phyloP scores from a whole-genome alignment of 2,888 invertebrate genomes.

The Raillietiella orientalis region DNA sequence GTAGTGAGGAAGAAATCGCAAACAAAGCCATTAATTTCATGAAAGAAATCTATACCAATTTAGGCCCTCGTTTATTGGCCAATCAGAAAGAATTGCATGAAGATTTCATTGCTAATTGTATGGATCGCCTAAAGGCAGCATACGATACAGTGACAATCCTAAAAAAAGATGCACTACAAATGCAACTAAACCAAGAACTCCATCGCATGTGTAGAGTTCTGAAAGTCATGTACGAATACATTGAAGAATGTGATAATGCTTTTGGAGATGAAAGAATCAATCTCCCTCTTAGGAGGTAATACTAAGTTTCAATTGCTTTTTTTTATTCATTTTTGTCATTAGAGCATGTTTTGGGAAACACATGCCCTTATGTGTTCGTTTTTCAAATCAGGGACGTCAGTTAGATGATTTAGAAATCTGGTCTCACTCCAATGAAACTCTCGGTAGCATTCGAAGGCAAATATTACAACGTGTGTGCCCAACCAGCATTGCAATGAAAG shows the following conservation, averaged over 20 bases:
- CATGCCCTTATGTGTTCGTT: constrained; percentile 47
- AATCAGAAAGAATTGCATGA: constrained; percentile 43
- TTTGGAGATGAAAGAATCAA: constrained; percentile 48
- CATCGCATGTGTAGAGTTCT: constrained; percentile 70
- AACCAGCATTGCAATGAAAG: constrained; percentile 8
- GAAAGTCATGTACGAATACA: constrained; percentile 75
- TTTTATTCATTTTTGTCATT: constrained; percentile 5
- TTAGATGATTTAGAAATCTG: constrained; percentile 69
- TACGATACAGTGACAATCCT: constrained; percentile 44
- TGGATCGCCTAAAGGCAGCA: constrained; percentile 51
- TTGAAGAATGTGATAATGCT: constrained; percentile 28
- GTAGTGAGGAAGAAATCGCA: constrained; percentile 71
- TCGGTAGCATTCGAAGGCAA: constrained; percentile 41
- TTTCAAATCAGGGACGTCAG: constrained; percentile 45
- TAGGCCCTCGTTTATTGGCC: constrained; percentile 46
- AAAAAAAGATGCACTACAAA: constrained; percentile 12
- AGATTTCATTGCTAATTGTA: constrained; percentile 65
- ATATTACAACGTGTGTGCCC: constrained; percentile 9
- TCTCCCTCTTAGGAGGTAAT: constrained; percentile 41
- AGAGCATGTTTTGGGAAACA: constrained; percentile 72
- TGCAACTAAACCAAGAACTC: constrained; percentile 22
- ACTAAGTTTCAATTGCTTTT: constrained; percentile 1
- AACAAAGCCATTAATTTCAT: constrained; percentile 63
- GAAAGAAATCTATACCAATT: constrained; percentile 71
- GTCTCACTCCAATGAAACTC: constrained; percentile 77